phyloP scores from a whole-genome alignment of 2,888 invertebrate species.

The Monochamus alternatus region DNA sequence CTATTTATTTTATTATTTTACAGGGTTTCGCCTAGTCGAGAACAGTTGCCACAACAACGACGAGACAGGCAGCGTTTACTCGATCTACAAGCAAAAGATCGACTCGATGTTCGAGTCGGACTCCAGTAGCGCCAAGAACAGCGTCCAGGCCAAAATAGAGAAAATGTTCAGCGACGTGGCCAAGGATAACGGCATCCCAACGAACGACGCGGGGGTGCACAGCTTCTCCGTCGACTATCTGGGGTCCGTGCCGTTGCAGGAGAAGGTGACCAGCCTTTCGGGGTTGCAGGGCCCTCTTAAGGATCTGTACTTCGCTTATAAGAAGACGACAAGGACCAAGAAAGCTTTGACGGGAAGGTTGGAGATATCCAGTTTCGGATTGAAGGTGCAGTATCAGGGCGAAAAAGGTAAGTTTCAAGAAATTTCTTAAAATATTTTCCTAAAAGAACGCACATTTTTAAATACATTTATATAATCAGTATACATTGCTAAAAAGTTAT shows the following conservation, averaged over 20 bases:
- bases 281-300: constrained; percentile 87
- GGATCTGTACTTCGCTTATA: constrained; percentile 80
- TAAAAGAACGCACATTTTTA: no score
- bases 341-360: constrained; percentile 75
- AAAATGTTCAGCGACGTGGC: constrained; percentile 87
- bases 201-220: constrained; percentile 72
- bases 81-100: constrained; percentile 87
- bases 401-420: constrained; percentile 69
- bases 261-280: constrained; percentile 86
- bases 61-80: constrained; percentile 72
- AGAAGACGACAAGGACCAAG: constrained; percentile 71
- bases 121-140: constrained; percentile 75
- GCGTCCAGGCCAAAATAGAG: constrained; percentile 90
- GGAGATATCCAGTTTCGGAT: constrained; percentile 80
- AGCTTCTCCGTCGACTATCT: constrained; percentile 84
- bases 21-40: constrained; percentile 65
- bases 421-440: no score
- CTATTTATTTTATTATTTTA: background rate
- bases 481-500: no score
- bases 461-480: no score
- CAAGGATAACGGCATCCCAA: constrained; percentile 72
- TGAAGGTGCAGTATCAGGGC: constrained; percentile 82
- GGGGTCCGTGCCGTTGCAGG: constrained; percentile 84
- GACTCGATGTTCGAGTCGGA: constrained; percentile 83
- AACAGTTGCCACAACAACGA: constrained; percentile 55